Conservation (phyloP, 1,140 invertebrate species). For the Myzus persicae region DNA sequence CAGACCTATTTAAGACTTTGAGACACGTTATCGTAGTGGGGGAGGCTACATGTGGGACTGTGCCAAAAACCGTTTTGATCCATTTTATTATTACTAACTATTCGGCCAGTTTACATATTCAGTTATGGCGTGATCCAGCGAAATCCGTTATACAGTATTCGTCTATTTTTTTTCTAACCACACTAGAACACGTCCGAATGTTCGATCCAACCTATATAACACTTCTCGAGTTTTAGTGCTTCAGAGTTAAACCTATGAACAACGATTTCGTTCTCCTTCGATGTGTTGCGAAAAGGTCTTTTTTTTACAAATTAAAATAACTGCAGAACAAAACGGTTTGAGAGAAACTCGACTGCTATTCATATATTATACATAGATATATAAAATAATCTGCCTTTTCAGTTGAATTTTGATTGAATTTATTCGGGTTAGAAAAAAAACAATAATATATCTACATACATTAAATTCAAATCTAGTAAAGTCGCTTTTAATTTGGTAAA, state of each 20-base stretch:
- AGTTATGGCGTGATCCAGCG: slow-evolving; percentile 33
- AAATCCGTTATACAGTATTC: slow-evolving; percentile 48
- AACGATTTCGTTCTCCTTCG: background rate
- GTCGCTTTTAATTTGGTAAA: background rate
- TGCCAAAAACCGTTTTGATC: slow-evolving; percentile 42
- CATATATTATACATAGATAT: background rate
- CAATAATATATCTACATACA: background rate
- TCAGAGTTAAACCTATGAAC: background rate
- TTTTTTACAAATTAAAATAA: background rate
- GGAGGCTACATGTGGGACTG: background rate
- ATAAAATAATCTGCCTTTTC: background rate
- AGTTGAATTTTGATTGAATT: background rate
- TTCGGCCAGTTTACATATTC: slow-evolving; percentile 43
- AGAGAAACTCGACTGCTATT: background rate
- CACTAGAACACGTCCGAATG: slow-evolving; percentile 6
- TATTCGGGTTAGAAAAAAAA: background rate
- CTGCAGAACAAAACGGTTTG: background rate
- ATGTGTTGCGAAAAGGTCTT: slow-evolving; percentile 6
- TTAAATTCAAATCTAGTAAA: background rate
- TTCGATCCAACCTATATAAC: background rate
- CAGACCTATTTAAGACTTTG: slow-evolving; percentile 31
- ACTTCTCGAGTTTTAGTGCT: background rate
- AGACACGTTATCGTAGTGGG: slow-evolving; percentile 13
- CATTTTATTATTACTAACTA: slow-evolving; percentile 34
- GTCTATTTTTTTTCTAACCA: background rate